phyloP scores from a whole-genome alignment of 2,113 vertebrate genomes.

The Rhineura floridana region DNA sequence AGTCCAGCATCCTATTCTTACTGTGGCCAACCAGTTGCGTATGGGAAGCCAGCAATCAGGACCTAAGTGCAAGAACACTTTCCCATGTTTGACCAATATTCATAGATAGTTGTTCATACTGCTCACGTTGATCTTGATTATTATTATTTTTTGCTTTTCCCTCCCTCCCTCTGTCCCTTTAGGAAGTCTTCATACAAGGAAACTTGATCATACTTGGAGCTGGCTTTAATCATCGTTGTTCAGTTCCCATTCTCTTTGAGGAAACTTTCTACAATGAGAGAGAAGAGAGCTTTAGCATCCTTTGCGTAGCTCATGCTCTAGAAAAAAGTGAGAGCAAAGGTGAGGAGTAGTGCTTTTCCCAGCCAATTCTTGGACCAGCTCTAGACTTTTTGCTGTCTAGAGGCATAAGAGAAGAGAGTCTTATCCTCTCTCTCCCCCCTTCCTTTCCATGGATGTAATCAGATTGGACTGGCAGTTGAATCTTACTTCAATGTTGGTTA shows the following conservation, averaged over 20 bases:
- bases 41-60: neutral
- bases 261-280: conserved; percentile 97
- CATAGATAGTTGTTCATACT: neutral
- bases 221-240: conserved; percentile 76
- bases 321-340: conserved; percentile 80
- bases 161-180: conserved; percentile 50
- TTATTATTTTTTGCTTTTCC: neutral
- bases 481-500: no score
- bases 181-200: conserved; percentile 91
- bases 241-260: conserved; percentile 91
- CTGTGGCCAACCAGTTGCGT: no score
- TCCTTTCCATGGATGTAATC: no score
- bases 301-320: conserved; percentile 88
- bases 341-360: conserved; percentile 52
- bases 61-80: no score
- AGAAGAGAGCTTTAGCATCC: conserved; percentile 94
- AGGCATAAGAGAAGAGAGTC: neutral
- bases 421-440: no score
- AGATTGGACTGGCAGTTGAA: no score
- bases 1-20: no score
- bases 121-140: neutral
- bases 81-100: no score
- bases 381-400: neutral
- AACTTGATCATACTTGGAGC: conserved; percentile 85
- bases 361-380: neutral